Evolutionary conservation across 2,888 invertebrate genomes (phyloP), one percentile per base, ranked within the genome.

Genomic region (Ariolimax columbianus): DNA sequence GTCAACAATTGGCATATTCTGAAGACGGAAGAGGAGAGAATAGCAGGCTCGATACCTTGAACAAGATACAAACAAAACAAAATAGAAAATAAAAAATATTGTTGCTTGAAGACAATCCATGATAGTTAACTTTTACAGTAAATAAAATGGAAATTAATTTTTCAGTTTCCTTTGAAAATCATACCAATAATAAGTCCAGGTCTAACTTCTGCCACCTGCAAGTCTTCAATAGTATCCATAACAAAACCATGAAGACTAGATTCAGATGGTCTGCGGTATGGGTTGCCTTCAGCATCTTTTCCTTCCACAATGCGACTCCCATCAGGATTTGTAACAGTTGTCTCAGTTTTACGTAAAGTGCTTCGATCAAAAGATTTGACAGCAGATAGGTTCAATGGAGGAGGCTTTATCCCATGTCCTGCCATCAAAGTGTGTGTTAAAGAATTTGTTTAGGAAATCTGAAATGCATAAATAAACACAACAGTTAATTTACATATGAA

Each of bases 181-280:
- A 70, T 89, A 93, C 94, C 93, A 86, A 94, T 85, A 70, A 92
- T 97, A n/a, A 98, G 93, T 90, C 95, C 94, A 6, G 95, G 95
- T 23, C 96, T 92, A 78, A 98, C 95, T 89, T 95, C 93, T 0
- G 96, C 96, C 0, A 97, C 96, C 84, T 96, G 95, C 86, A 96
- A 95, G 91, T 98, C 98, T 0, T 97, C 97, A 93, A 96, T 96
- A 0, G 95, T 95, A 91, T 98, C 98, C 0, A 97, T 95, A 0
- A 98, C 96, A 94, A 96, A 98, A 0, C 98, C 97, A 26, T 86
- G 81, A 75, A 26, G 30, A 40, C 88, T 84, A 14, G 86, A 85
- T n/a, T 84, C 85, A 33, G 87, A 86, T 33, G 86, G 85, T 17
- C 86, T 82, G 9, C 85, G 79, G 51, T 85, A 85, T 0, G 23